Base-by-base conservation (phyloP, 2,888 invertebrate genomes). In the Amphimallon solstitiale region DNA sequence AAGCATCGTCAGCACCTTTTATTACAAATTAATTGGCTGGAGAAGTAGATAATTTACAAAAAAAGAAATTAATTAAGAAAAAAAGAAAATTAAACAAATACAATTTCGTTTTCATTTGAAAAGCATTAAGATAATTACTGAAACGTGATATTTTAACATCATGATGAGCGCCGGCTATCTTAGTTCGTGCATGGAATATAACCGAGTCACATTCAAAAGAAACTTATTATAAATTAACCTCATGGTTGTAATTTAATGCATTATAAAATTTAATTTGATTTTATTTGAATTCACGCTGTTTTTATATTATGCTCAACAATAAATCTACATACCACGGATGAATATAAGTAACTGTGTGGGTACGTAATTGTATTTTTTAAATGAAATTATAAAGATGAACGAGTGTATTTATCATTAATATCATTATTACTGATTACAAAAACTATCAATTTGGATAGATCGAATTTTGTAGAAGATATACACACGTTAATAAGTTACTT, bases 281-380 rank as follows among this genome's bases (percentile, higher is more conserved):
- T 56, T 40, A 59, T 59, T 59, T 59, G 43, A 59, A 43, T 43
- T 59, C 56, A 43, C 43, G 56, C 56, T 59, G 56, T 12, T 40
- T 56, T 56, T 56, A 29, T 43, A 56, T 56, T 56, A 56, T 23
- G 43, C 2, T 29, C 19, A 43, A 45, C 38, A 59, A 59, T 34
- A 56, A 23, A n/a, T 59, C 56, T 10, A 15, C 56, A 45, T 43
- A 15, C 29, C 29, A 29, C 5, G 29, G 5, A 29, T 29, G 29
- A 59, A 59, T 59, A 29, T 29, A 59, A 29, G 29, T 5, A 29
- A 29, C n/a, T n/a, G n/a, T n/a, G n/a, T n/a, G n/a, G n/a, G n/a
- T 29, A 29, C 5, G 29, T 29, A 5, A 29, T 29, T n/a, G n/a
- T n/a, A 9, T 29, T 29, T 7, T 29, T 29, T 29, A 29, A 29